Conservation (phyloP, 2,888 invertebrate genomes). For the Steinernema hermaphroditum region DNA sequence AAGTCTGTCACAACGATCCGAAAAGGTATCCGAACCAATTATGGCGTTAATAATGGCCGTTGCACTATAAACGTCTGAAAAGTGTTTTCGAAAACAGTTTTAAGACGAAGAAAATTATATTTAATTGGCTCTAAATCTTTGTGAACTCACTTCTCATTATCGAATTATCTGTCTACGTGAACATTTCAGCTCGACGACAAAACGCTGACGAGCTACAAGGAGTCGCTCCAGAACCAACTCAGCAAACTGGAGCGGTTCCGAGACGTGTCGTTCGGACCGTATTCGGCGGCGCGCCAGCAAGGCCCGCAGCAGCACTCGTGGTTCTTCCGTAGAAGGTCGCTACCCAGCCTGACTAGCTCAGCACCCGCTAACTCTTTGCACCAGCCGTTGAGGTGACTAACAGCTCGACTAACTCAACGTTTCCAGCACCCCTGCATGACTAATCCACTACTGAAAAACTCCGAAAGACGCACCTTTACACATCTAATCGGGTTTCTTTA, state of each 20-base stretch:
- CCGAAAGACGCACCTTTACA: background rate
- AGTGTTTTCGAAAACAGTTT: too few relatives aligned
- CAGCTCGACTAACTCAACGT: background rate
- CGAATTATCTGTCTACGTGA: background rate
- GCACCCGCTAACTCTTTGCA: slow-evolving; percentile 53
- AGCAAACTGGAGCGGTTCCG: slow-evolving; percentile 62
- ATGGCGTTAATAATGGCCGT: too few relatives aligned
- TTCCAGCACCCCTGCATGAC: background rate
- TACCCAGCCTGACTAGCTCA: slow-evolving; percentile 56
- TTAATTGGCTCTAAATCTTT: too few relatives aligned
- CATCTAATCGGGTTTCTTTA: slow-evolving; percentile 28
- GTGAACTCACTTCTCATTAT: too few relatives aligned
- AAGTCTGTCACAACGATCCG: too few relatives aligned
- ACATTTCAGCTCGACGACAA: slow-evolving; percentile 60
- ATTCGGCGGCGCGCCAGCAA: slow-evolving; percentile 63
- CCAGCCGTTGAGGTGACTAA: slow-evolving; percentile 52
- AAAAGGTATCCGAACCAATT: too few relatives aligned
- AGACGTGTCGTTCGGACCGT: slow-evolving; percentile 61
- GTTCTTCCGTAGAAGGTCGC: slow-evolving; percentile 64
- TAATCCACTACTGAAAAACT: background rate
- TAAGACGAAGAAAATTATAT: too few relatives aligned
- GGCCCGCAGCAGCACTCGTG: slow-evolving; percentile 55
- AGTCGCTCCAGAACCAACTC: slow-evolving; percentile 57
- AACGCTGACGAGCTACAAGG: slow-evolving; percentile 61
- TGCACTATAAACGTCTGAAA: too few relatives aligned